Conservation (phyloP, 2,888 invertebrate species). For the Lomographa bimaculata region DNA sequence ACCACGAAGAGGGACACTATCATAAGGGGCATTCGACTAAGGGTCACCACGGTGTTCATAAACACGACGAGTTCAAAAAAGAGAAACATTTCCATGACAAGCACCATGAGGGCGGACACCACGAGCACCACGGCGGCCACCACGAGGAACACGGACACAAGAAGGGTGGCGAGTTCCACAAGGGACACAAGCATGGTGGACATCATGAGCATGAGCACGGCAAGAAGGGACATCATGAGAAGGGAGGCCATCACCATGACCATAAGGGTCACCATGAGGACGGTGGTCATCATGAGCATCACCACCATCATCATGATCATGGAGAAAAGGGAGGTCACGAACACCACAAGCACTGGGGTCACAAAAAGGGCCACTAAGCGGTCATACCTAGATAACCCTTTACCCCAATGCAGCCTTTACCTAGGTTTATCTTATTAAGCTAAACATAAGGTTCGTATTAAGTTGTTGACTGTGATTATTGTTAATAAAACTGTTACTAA, state of each 20-base stretch:
- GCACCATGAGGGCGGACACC: conserved; percentile 90
- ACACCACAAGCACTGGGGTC: conserved; percentile 92
- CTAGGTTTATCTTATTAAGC: conserved; percentile 61
- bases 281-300: conserved; percentile 90
- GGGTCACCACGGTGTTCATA: conserved; percentile 93
- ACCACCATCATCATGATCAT: conserved; percentile 88
- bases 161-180: conserved; percentile 91
- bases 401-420: conserved; percentile 51
- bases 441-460: conserved; percentile 47
- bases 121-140: conserved; percentile 91
- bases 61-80: conserved; percentile 93
- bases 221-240: conserved; percentile 91
- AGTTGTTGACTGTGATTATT: conserved; percentile 69
- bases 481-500: conserved; percentile 49
- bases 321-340: conserved; percentile 93
- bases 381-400: conserved; percentile 34
- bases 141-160: conserved; percentile 91
- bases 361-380: conserved; percentile 81
- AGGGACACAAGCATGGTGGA: conserved; percentile 90
- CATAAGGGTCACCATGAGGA: conserved; percentile 91
- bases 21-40: conserved; percentile 94
- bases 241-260: conserved; percentile 91
- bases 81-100: conserved; percentile 94
- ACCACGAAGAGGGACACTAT: conserved; percentile 86
- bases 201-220: conserved; percentile 91